Conservation (phyloP, 1,140 invertebrate species). For the Atopsyche davidsoni region DNA sequence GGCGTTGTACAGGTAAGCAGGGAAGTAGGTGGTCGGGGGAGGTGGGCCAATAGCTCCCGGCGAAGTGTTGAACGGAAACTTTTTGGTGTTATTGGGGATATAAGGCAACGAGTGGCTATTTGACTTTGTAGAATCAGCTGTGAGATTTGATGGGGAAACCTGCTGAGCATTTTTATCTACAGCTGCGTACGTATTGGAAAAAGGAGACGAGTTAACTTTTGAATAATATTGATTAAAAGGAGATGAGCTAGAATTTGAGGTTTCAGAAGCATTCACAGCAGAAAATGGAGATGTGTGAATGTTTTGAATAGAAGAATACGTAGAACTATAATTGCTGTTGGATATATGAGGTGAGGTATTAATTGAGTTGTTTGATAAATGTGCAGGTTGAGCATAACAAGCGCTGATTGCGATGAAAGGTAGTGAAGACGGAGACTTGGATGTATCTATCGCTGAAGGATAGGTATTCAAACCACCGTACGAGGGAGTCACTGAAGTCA, state of each 20-base stretch:
- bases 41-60: neutral
- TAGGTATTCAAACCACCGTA: neutral
- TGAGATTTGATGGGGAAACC: too few relatives aligned
- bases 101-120: too few relatives aligned
- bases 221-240: constrained; percentile 1
- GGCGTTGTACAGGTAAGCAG: constrained; percentile 13
- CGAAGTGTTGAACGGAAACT: too few relatives aligned
- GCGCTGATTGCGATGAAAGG: neutral
- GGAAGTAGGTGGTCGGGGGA: constrained; percentile 8
- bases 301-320: neutral
- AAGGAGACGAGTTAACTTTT: constrained; percentile 5
- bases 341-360: constrained; percentile 4
- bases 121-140: too few relatives aligned
- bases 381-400: neutral
- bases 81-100: too few relatives aligned
- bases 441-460: neutral
- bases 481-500: neutral
- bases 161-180: too few relatives aligned
- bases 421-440: neutral
- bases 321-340: too few relatives aligned
- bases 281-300: constrained; percentile 2
- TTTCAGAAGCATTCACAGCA: too few relatives aligned
- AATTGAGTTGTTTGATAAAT: neutral
- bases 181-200: too few relatives aligned
- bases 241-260: constrained; percentile 1